A percentile compares a stretch with the other conserved stretches of the same genome.
Conservation (phyloP, 2,888 invertebrate genomes). For the Ornithoptera priamus region DNA sequence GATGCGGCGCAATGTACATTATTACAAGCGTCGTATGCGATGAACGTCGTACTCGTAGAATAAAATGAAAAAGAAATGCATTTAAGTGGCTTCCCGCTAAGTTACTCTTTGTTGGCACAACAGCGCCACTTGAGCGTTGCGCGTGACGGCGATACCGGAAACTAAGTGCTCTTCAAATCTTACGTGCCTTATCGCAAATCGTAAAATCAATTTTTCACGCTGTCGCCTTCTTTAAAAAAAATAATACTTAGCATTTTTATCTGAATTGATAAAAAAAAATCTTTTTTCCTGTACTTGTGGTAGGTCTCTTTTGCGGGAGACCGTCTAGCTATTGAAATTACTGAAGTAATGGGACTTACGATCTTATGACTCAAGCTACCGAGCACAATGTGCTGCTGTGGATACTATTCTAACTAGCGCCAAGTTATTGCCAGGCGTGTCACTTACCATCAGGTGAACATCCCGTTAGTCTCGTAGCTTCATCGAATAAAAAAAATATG, state of each 20-base stretch:
- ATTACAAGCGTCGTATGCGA: too few relatives aligned
- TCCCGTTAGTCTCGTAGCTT: too few relatives aligned
- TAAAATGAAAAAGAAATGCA: not conserved
- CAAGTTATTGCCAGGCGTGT: too few relatives aligned
- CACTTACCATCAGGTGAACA: too few relatives aligned
- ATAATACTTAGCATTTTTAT: slow-evolving; percentile 3
- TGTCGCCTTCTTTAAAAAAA: slow-evolving; percentile 15
- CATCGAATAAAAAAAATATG: too few relatives aligned
- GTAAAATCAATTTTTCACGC: slow-evolving; percentile 39
- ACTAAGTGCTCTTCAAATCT: slow-evolving; percentile 47
- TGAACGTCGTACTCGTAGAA: too few relatives aligned
- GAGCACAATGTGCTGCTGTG: too few relatives aligned
- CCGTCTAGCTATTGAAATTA: too few relatives aligned
- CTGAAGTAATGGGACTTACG: too few relatives aligned
- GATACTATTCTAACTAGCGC: too few relatives aligned
- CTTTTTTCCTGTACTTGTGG: not conserved
- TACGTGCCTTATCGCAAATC: slow-evolving; percentile 65
- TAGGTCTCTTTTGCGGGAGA: not conserved
- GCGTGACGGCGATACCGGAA: slow-evolving; percentile 64
- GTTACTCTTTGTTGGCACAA: slow-evolving; percentile 54
- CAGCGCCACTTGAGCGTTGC: slow-evolving; percentile 55
- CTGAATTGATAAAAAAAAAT: not conserved
- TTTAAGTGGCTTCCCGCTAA: slow-evolving; percentile 36
- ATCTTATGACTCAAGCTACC: too few relatives aligned
- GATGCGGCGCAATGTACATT: too few relatives aligned